A percentile compares a stretch with the other conserved stretches of the same genome.
phyloP scores from a whole-genome alignment of 2,888 invertebrate genomes.

The Drosophila maculinotata region DNA sequence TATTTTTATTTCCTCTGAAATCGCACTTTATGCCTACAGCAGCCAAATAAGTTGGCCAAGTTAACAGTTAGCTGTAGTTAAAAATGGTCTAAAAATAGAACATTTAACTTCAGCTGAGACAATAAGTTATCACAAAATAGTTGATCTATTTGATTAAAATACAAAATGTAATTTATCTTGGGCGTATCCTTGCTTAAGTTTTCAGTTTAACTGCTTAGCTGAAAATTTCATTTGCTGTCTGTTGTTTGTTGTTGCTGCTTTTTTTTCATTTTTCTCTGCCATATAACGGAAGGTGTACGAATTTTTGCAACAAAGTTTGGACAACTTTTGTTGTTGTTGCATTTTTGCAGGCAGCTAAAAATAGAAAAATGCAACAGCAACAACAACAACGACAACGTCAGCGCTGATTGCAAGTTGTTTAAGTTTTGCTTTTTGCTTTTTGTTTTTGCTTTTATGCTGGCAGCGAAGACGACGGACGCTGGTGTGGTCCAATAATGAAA shows the following conservation, averaged over 20 bases:
- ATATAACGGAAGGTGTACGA: conserved; percentile 67
- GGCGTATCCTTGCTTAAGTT: too few species aligned
- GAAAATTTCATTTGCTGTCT: conserved; percentile 28
- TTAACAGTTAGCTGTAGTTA: conserved; percentile 6
- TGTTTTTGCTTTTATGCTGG: conserved; percentile 54
- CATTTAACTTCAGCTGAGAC: background rate
- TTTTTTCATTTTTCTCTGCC: conserved; percentile 26
- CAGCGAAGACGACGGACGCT: conserved; percentile 47
- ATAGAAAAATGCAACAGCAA: conserved; percentile 51
- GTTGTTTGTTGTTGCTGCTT: conserved; percentile 12
- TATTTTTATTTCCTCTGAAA: conserved; percentile 37
- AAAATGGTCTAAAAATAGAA: too few species aligned
- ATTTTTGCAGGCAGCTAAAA: conserved; percentile 64
- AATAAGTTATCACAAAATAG: background rate
- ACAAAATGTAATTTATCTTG: conserved; percentile 18
- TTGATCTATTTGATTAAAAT: conserved; percentile 32
- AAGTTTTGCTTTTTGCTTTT: conserved; percentile 62
- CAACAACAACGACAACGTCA: conserved; percentile 41
- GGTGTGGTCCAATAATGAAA: conserved; percentile 75
- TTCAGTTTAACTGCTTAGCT: conserved; percentile 57
- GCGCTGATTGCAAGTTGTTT: conserved; percentile 76
- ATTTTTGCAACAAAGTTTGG: conserved; percentile 56
- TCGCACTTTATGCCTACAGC: conserved; percentile 22
- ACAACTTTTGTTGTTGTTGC: conserved; percentile 43
- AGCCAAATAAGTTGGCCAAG: conserved; percentile 9